Base-by-base conservation (phyloP, 2,113 vertebrate genomes). In the Melanocharis versteri region DNA sequence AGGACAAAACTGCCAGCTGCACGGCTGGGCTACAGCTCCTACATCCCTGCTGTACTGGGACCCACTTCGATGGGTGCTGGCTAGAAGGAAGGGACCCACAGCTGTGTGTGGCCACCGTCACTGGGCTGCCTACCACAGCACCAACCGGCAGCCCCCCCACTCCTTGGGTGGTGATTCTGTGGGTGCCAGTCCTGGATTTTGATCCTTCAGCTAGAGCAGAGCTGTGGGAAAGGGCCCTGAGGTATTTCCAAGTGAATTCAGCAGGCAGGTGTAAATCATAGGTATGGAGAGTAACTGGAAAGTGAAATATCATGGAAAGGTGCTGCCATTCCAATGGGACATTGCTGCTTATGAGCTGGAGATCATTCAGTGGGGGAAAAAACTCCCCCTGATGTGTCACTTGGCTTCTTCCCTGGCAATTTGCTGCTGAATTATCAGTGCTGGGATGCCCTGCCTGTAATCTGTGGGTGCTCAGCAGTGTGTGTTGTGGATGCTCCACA, bases 401-500 rank as follows among this genome's bases (percentile, higher is more conserved):
- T 77, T 84, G 54, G 28, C 53, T 87, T 45, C 70, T 77, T 72
- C 58, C 44, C 48, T 44, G 60, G 53, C n/a, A 44, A 9, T 93
- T 56, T 77, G 28, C 77, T 69, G 58, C 56, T 19, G 19, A 37
- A n/a, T 83, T 69, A 10, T 7, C 9, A 17, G 40, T 57, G 53
- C 66, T 68, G 54, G 45, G 28, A 15, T 62, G 26, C 40, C 45
- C n/a, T 45, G 44, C 68, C 54, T 33, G 16, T 33, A 5, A 4
- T 15, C 13, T 16, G 0, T 23, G 28, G 24, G 19, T 69, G 40
- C 78, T 81, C 40, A 22, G 15, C 10, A 48, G 33, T 39, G 44
- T 0, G 0, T 2, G 2, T 4, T 60, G 50, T 42, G 61, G 40
- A 8, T 51, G 62, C 48, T 76, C 22, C 26, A 11, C 12, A 21